Percentiles rank a stretch among this genome's conserved stretches.
Conservation (phyloP, 2,797 vertebrate species). For the Notamacropus eugenii region DNA sequence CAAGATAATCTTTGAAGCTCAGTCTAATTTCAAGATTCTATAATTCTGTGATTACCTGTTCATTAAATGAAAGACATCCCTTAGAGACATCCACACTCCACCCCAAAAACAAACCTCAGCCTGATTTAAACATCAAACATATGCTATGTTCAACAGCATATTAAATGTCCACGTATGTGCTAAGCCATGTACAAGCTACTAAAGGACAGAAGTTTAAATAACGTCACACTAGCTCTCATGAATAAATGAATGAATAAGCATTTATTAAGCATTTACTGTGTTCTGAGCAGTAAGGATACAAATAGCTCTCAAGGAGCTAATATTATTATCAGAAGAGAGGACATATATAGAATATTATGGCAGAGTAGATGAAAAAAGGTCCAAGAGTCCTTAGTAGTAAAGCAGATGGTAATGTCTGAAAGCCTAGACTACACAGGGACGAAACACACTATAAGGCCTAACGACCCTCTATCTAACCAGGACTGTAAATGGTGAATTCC, state of each 20-base stretch:
- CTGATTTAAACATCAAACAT: neutral
- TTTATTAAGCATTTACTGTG: neutral
- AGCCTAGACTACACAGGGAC: neutral
- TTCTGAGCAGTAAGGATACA: neutral
- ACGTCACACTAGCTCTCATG: neutral
- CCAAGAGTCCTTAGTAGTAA: neutral
- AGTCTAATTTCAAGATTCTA: neutral
- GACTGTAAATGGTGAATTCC: neutral
- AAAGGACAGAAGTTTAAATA: neutral
- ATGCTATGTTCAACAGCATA: neutral
- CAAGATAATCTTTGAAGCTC: neutral
- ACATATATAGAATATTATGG: neutral
- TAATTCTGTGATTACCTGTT: neutral
- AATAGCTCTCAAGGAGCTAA: neutral
- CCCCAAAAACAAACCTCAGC: neutral
- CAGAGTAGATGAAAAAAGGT: neutral
- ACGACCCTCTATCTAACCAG: neutral
- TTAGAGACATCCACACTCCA: neutral
- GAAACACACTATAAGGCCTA: neutral
- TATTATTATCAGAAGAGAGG: neutral
- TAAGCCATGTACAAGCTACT: neutral
- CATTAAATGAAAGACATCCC: neutral
- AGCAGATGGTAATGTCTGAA: neutral
- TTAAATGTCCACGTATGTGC: neutral
- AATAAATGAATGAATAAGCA: neutral